phyloP scores from a whole-genome alignment of 2,797 vertebrate species.

The Dicrostonyx torquatus region DNA sequence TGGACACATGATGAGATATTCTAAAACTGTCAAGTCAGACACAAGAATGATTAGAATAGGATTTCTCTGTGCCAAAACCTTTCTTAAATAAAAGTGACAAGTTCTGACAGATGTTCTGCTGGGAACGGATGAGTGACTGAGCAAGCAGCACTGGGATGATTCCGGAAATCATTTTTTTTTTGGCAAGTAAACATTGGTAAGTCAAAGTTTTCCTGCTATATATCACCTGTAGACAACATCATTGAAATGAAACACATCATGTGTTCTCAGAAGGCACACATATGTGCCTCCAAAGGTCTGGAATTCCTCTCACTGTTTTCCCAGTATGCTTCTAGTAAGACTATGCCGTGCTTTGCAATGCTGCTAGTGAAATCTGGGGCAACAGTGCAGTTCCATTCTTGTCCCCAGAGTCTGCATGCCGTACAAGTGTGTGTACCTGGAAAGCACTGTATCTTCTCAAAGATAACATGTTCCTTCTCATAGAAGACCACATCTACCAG shows the following conservation, averaged over 20 bases:
- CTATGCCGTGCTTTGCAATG: background rate
- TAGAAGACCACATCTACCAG: background rate
- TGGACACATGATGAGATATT: slow-evolving; percentile 2
- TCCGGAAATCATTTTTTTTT: slow-evolving; percentile 57
- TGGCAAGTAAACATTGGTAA: slow-evolving; percentile 8
- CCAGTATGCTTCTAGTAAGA: background rate
- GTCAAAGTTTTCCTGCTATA: slow-evolving; percentile 16
- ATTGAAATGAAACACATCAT: background rate
- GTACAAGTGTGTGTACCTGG: background rate
- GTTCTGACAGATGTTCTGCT: slow-evolving; percentile 57
- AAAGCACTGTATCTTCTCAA: background rate
- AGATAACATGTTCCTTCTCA: background rate
- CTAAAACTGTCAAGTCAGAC: slow-evolving; percentile 58
- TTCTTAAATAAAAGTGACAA: slow-evolving; percentile 59
- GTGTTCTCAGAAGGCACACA: background rate
- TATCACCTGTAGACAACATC: background rate
- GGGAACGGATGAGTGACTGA: slow-evolving; percentile 24
- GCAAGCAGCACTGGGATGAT: slow-evolving; percentile 12
- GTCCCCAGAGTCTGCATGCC: background rate
- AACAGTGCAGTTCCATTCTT: background rate
- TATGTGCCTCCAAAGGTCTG: background rate
- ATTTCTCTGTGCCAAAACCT: slow-evolving; percentile 37
- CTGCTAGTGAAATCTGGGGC: background rate
- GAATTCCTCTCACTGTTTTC: background rate
- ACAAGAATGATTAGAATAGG: slow-evolving; percentile 65